Evolutionary conservation across 2,113 vertebrate species (phyloP).

Genomic region (Gavia stellata): DNA sequence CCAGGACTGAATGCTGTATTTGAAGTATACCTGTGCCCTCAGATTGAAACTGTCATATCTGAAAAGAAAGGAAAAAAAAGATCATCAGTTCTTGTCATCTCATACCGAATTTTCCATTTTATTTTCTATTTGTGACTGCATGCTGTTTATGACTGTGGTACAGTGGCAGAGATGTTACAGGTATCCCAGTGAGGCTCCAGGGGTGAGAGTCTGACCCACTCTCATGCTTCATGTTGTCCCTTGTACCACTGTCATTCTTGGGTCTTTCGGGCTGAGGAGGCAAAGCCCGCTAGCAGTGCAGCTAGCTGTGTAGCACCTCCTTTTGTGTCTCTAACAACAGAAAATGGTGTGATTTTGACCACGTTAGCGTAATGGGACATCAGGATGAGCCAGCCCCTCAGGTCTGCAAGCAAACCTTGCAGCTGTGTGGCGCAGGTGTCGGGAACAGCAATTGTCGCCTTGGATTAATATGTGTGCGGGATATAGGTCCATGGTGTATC

Average conservation of each 20-base stretch:
- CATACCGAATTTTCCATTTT: neutral
- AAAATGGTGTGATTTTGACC: neutral
- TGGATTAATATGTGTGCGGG: neutral
- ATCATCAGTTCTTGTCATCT: neutral
- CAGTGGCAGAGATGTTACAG: neutral
- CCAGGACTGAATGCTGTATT: neutral
- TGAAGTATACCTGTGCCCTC: neutral
- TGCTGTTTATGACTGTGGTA: neutral
- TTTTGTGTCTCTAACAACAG: neutral
- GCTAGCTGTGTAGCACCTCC: accelerated
- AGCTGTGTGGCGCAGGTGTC: neutral
- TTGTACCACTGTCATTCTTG: neutral
- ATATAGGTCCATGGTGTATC: neutral
- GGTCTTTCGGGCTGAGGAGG: neutral
- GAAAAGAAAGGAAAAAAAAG: neutral
- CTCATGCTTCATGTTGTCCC: accelerated
- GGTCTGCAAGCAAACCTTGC: neutral
- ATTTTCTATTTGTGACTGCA: neutral
- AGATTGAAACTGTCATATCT: neutral
- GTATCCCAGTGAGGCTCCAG: neutral
- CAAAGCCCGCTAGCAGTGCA: neutral
- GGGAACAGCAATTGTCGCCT: neutral
- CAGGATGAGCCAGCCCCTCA: neutral
- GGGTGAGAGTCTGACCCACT: neutral
- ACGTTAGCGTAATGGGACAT: neutral